phyloP scores from a whole-genome alignment of 2,888 invertebrate species.

The Yponomeuta evonymella region DNA sequence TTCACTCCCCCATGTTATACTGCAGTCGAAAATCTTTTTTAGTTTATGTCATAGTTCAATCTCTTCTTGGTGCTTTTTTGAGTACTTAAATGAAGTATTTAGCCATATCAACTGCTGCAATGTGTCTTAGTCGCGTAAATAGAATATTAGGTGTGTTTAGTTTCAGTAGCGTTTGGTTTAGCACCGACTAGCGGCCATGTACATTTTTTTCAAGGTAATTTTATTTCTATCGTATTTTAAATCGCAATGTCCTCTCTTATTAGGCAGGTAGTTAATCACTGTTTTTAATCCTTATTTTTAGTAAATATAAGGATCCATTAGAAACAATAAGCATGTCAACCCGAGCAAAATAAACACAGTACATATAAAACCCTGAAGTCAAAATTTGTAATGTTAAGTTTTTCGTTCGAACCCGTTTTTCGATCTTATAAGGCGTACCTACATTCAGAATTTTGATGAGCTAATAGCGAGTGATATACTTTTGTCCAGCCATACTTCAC shows the following conservation, averaged over 20 bases:
- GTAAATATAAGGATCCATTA: constrained; percentile 6
- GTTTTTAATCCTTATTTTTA: neutral
- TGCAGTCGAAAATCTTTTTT: neutral
- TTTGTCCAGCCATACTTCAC: neutral
- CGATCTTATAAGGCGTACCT: neutral
- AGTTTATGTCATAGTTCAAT: neutral
- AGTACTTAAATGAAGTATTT: constrained; percentile 1
- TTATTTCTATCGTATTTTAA: constrained; percentile 26
- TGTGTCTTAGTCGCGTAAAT: constrained; percentile 56
- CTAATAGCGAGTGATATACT: no score
- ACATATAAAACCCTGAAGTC: neutral
- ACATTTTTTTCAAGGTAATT: constrained; percentile 33
- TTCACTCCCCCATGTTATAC: neutral
- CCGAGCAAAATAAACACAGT: constrained; percentile 7
- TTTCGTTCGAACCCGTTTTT: neutral
- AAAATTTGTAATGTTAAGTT: neutral
- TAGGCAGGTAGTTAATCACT: neutral
- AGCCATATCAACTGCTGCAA: constrained; percentile 32
- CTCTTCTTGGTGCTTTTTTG: neutral
- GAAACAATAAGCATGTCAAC: constrained; percentile 7
- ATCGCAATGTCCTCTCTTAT: constrained; percentile 38
- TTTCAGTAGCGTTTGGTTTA: constrained; percentile 43
- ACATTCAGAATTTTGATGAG: neutral
- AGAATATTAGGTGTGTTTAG: constrained; percentile 50
- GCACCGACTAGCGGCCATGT: constrained; percentile 62